A percentile compares a stretch with the other conserved stretches of the same genome.
Conservation (phyloP, 2,888 invertebrate genomes). For the Aquatica leii region DNA sequence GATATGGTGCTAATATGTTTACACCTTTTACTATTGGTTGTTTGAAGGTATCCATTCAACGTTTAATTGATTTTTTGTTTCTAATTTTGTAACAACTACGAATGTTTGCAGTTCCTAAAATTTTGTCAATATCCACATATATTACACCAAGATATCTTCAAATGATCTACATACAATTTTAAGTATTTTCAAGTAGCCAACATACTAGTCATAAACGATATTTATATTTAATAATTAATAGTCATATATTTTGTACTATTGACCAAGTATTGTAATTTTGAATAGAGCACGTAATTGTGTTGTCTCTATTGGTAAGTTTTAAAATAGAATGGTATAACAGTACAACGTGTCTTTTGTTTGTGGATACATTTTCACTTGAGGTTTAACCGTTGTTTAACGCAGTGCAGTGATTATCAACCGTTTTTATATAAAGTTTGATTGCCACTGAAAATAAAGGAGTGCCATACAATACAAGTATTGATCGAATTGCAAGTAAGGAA, state of each 20-base stretch:
- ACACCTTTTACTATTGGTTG: too few species aligned
- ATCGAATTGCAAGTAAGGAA: too few species aligned
- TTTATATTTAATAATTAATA: conserved; percentile 43
- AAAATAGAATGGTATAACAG: conserved; percentile 39
- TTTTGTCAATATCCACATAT: not conserved
- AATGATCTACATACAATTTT: conserved; percentile 9
- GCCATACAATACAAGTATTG: too few species aligned
- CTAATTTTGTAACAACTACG: not conserved
- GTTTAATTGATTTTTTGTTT: not conserved
- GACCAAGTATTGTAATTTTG: conserved; percentile 51
- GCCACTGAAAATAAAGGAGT: too few species aligned
- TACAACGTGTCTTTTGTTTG: conserved; percentile 2
- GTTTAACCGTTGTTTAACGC: too few species aligned
- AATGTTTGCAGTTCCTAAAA: not conserved
- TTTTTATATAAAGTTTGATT: too few species aligned
- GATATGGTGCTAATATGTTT: not conserved
- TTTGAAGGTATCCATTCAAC: not conserved
- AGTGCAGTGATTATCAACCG: too few species aligned
- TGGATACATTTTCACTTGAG: not conserved
- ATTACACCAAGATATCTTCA: too few species aligned
- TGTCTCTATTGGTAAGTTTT: conserved; percentile 34
- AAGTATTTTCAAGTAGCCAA: conserved; percentile 21
- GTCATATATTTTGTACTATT: conserved; percentile 49
- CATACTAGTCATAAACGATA: conserved; percentile 50
- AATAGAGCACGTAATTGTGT: conserved; percentile 26